phyloP scores from a whole-genome alignment of 2,797 vertebrate species.

The Florisuga fusca region DNA sequence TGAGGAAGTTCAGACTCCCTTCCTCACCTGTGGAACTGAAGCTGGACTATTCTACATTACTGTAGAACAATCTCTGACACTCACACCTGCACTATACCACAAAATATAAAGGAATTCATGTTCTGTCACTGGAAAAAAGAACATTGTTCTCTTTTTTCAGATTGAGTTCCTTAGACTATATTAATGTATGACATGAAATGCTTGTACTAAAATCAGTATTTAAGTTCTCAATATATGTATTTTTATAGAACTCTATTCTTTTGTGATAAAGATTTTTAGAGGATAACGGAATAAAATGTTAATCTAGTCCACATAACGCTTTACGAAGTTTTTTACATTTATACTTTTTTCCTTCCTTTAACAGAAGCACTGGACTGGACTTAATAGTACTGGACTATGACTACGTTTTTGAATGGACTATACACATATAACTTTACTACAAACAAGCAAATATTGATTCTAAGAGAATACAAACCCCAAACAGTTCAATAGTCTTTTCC shows the following conservation, averaged over 20 bases:
- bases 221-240: neutral
- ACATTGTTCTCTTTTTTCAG: neutral
- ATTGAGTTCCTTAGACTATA: neutral
- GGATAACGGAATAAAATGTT: neutral
- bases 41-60: neutral
- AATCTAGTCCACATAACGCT: neutral
- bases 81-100: neutral
- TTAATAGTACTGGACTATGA: neutral
- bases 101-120: neutral
- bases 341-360: neutral
- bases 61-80: neutral
- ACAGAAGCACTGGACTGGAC: neutral
- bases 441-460: neutral
- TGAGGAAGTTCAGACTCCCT: neutral
- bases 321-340: neutral
- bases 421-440: neutral
- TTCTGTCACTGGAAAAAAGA: neutral
- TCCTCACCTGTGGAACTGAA: neutral
- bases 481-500: neutral
- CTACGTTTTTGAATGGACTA: neutral
- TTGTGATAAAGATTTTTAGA: neutral
- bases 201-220: neutral
- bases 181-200: neutral
- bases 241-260: neutral
- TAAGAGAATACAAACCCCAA: neutral